Evolutionary conservation across 2,113 vertebrate genomes (phyloP), one percentile per base, ranked within the genome.

Genomic region (Bambusicola thoracicus): DNA sequence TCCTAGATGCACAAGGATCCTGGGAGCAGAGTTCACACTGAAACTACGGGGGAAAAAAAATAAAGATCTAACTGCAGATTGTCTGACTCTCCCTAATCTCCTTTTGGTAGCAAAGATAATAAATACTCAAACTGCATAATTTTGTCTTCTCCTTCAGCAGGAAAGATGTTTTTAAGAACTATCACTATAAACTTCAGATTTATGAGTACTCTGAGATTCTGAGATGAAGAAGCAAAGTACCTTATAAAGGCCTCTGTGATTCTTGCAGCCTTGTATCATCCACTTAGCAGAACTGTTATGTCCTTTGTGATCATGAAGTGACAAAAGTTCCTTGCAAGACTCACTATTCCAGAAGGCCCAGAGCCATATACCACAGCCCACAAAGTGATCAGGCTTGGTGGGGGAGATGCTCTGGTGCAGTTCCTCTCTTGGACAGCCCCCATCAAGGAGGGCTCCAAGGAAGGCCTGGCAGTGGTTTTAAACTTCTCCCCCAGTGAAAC

Each of bases 311-410:
- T 61, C 30, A 7, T 15, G 20, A 87, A 76, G 30, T 58, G 90
- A 94, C 0, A 5, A 91, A 87, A 92, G 30, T 30, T 92, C 34
- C n/a, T 36, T 81, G 78, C 40, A 87, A 69, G 10, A 20, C 51
- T 44, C 20, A 13, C 68, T 70, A 19, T 41, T 61, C 73, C 55
- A 48, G 72, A 17, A 22, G 46, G 75, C 58, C 36, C 73, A 41
- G n/a, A 69, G 90, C 70, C 87, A 91, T 75, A 84, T 58, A 72
- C 81, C 81, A 91, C 87, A 87, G 72, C 70, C 81, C 87, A 91
- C 87, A 66, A 3, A 61, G 59, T n/a, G 81, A 82, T 58, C 81
- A 91, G 43, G 27, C 70, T 66, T 85, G 62, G 70, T 14, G 6
- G 36, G 13, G 34, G 36, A 91, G 78, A 29, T 48, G 78, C n/a